Evolutionary conservation across 2,888 invertebrate genomes (phyloP), one percentile per base, ranked within the genome.

Genomic region (Elaeidobius kamerunicus): DNA sequence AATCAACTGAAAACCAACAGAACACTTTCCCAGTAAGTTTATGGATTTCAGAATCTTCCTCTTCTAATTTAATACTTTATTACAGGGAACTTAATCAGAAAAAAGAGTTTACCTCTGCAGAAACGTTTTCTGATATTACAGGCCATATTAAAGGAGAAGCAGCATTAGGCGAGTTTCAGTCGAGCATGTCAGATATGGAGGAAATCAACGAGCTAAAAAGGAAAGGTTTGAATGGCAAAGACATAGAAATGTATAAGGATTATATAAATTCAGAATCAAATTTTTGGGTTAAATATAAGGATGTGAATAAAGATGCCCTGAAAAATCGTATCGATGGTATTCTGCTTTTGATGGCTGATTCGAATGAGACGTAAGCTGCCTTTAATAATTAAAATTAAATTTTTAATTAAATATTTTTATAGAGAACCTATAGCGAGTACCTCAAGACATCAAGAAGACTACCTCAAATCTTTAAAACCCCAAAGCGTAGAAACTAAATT

Each of bases 151-250:
- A 32, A 28, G 56, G 52, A 15, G 18, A 49, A 41, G 36, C 23
- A 61, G 61, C 56, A 7, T 65, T 76, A 20, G 63, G 74, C 60
- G 73, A 78, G 55, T 78, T 77, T 60, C 66, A 71, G 52, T 67
- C 72, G 47, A 70, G 69, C 1, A 71, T 76, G 54, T 66, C 72
- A 34, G 69, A 74, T 39, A 61, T 75, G 16, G 68, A 74, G 34
- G 66, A 73, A 60, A 62, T 73, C 32, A 78, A 78, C 65, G 68
- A 69, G 64, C 61, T 80, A 41, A 78, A 75, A 60, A 74, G 72
- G 41, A 72, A 71, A 32, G 79, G 77, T 23, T 66, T 81, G 3
- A 70, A 74, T 3, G 65, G 70, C 41, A 75, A 77, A 3, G 80
- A 80, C 67, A 73, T 79, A 15, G 70, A 75, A 60, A 57, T 80